Evolutionary conservation across 2,888 invertebrate genomes (phyloP).

Genomic region (Osmoderma eremita): DNA sequence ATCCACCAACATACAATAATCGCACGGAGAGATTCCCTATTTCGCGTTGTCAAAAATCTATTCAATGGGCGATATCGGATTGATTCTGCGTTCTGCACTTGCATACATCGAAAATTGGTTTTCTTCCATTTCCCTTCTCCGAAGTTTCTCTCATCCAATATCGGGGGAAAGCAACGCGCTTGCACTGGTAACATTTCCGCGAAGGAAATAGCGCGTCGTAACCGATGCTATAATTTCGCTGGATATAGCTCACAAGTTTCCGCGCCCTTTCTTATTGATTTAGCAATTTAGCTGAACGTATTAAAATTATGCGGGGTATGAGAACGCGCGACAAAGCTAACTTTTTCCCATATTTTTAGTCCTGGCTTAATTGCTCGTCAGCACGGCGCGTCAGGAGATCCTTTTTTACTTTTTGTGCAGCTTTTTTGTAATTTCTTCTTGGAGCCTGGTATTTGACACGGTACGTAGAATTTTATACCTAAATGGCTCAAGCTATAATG

Average conservation of each 20-base stretch:
- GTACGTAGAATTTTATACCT: neutral
- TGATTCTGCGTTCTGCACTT: no score
- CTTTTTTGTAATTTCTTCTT: neutral
- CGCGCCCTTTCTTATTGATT: constrained; percentile 11
- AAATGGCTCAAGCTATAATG: no score
- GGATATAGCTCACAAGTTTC: constrained; percentile 2
- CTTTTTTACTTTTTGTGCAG: neutral
- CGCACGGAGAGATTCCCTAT: no score
- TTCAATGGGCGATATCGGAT: no score
- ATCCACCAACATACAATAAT: no score
- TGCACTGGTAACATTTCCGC: constrained; percentile 21
- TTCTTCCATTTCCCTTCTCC: constrained; percentile 2
- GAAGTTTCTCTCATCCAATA: neutral
- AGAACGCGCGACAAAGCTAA: constrained; percentile 1
- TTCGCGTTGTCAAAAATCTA: no score
- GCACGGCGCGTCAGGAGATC: neutral
- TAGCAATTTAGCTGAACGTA: constrained; percentile 13
- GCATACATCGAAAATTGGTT: constrained; percentile 2
- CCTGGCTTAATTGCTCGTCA: constrained; percentile 1
- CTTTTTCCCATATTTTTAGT: neutral
- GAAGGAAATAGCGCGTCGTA: constrained; percentile 14
- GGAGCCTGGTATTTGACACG: neutral
- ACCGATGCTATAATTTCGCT: constrained; percentile 8
- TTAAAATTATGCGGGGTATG: constrained; percentile 2
- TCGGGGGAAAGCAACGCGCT: neutral